A percentile compares a stretch with the other conserved stretches of the same genome.
phyloP scores from a whole-genome alignment of 53 echinoderm and acorn worm species.

The Glandiceps talaboti region DNA sequence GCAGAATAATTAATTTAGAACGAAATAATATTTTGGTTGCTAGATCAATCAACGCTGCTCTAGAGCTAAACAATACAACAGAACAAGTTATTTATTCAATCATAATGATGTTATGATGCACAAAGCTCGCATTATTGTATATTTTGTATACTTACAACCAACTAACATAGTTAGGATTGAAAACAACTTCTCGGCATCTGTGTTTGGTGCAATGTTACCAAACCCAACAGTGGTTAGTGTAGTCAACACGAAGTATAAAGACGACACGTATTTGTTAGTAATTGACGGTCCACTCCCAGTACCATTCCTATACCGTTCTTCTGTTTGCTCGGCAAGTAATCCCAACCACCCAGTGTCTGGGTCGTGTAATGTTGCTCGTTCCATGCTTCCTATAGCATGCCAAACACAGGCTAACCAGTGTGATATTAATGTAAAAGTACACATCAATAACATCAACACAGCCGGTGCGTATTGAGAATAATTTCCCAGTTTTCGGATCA shows the following conservation, averaged over 20 bases:
- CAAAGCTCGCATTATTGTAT: too few species aligned
- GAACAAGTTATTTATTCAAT: too few species aligned
- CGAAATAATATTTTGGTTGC: too few species aligned
- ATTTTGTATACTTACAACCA: conserved; percentile 90
- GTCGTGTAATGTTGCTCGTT: conserved; percentile 19
- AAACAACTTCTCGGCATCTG: conserved; percentile 91
- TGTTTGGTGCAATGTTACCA: conserved; percentile 84
- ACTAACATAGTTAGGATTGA: conserved; percentile 95
- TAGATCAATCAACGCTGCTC: too few species aligned
- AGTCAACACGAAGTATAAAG: conserved; percentile 85
- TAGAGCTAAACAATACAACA: too few species aligned
- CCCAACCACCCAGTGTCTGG: conserved; percentile 56
- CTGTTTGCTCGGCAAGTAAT: conserved; percentile 47
- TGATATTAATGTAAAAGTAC: conserved; percentile 73
- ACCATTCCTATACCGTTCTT: conserved; percentile 57
- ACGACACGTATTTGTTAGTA: conserved; percentile 74
- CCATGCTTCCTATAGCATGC: conserved; percentile 88
- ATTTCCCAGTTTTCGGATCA: conserved; percentile 71
- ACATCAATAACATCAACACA: conserved; percentile 80
- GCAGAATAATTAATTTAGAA: too few species aligned
- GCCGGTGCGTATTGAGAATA: conserved; percentile 99
- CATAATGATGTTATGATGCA: too few species aligned
- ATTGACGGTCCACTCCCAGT: conserved; percentile 69
- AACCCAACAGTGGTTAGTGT: conserved; percentile 93
- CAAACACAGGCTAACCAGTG: conserved; percentile 98